Base-by-base conservation (phyloP, 2,113 vertebrate genomes). In the Tenebrosternarchus preto region DNA sequence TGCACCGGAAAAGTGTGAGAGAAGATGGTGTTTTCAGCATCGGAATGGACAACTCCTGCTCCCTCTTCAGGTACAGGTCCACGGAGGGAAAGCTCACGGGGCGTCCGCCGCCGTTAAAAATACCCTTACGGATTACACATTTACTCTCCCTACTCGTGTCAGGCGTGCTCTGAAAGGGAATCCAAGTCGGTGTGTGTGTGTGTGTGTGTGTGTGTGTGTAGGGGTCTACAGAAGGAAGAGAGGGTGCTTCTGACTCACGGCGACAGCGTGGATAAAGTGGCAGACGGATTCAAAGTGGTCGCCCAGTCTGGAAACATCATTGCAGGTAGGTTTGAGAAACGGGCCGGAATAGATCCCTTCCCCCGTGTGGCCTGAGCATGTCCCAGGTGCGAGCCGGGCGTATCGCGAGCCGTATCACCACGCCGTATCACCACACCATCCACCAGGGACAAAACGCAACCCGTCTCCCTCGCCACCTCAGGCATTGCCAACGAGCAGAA, bases 191-290 rank as follows among this genome's bases (percentile, higher is more conserved):
- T n/a, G n/a, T n/a, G n/a, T n/a, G n/a, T n/a, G 70, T 27, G 22
- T 15, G 19, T 71, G 25, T 19, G 5, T 67, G 24, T 75, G 17
- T 81, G 61, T 46, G 67, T 83, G 3, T 89, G 73, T 90, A 99
- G 98, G 89, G 96, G 97, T 75, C 95, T 99, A 83, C 96, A 99
- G 91, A 99, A 99, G 87, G 98, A 99, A 85, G 98, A 99, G 83
- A 88, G 96, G 64, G 97, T 99, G 69, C 90, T 99, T 70, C 92
- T 99, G 83, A 99, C 98, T 31, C 98, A 99, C 0, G 97, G 98
- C 79, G 98, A 99, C 63, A 99, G 98, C 0, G 97, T 99, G 84
- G 98, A 99, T 91, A 99, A 99, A 90, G 97, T 99, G 36, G 97
- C 98, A 25, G 98, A 99, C 82, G 98, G 97, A 63, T 99, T 99